Evolutionary conservation across 2,888 invertebrate species (phyloP).

Genomic region (Linnaemya vulpina): DNA sequence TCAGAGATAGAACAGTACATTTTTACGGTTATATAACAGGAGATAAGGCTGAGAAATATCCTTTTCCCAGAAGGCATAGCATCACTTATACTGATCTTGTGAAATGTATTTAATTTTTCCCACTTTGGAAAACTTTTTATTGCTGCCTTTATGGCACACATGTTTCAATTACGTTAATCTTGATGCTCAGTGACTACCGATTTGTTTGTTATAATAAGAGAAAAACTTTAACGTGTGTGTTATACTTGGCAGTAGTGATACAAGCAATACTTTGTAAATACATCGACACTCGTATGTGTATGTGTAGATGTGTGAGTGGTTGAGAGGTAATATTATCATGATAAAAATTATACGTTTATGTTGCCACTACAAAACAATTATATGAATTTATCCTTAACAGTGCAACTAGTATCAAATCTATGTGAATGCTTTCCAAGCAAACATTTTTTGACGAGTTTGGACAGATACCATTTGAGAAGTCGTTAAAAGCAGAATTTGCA

Average conservation of each 20-base stretch:
- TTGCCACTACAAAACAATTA: constrained; percentile 67
- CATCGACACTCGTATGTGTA: too few species aligned
- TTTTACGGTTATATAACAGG: too few species aligned
- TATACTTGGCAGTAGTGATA: neutral
- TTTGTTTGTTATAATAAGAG: constrained; percentile 55
- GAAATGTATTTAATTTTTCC: too few species aligned
- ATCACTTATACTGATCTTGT: too few species aligned
- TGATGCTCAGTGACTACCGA: constrained; percentile 59
- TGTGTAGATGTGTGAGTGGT: neutral
- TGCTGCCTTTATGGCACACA: constrained; percentile 11
- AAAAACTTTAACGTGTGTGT: constrained; percentile 1
- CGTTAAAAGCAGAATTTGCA: too few species aligned
- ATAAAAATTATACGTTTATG: constrained; percentile 64
- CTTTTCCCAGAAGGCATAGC: too few species aligned
- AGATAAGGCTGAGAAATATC: too few species aligned
- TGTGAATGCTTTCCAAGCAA: neutral
- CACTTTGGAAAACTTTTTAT: neutral
- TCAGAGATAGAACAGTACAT: too few species aligned
- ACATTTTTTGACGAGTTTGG: too few species aligned
- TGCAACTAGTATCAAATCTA: neutral
- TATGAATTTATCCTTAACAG: constrained; percentile 22
- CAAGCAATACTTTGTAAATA: neutral
- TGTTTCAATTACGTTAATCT: constrained; percentile 52
- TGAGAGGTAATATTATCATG: constrained; percentile 43
- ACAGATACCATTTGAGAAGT: too few species aligned